These are phyloP conservation scores for Harpagus bidentatus DNA, from an alignment of 2,113 vertebrate genomes.

Conservation along the genomic window DNA sequence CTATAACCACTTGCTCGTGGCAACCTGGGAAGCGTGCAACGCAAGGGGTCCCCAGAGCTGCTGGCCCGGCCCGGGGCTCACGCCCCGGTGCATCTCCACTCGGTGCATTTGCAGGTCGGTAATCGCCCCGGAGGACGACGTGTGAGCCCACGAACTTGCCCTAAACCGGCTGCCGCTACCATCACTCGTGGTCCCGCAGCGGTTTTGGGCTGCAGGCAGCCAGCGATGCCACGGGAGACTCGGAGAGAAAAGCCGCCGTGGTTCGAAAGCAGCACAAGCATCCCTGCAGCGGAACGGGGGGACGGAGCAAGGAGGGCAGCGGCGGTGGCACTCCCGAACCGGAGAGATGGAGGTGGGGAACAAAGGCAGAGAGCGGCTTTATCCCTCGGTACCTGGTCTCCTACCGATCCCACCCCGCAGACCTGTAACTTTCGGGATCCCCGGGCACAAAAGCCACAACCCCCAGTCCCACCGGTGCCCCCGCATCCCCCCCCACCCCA, in stretches of 20 bases:
- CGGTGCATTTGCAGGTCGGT: not conserved
- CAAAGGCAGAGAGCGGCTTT: not conserved
- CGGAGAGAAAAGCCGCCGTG: not conserved
- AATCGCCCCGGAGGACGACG: accelerated
- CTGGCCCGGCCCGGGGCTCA: not conserved
- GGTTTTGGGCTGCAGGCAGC: not conserved
- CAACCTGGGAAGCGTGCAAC: accelerated
- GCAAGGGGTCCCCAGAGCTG: not conserved
- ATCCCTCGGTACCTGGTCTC: accelerated
- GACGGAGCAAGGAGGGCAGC: not conserved
- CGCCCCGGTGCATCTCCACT: accelerated
- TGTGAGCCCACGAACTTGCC: not conserved
- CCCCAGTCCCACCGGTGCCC: not conserved
- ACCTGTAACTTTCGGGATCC: not conserved
- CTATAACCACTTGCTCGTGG: not conserved
- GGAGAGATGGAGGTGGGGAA: not conserved
- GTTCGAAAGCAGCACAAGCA: not conserved
- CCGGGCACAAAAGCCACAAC: not conserved
- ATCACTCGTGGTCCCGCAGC: not conserved
- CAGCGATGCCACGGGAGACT: accelerated
- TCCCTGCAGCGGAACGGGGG: no score
- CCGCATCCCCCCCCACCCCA: no score
- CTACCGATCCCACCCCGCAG: not conserved
- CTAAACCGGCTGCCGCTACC: not conserved
- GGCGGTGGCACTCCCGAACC: not conserved